phyloP scores from a whole-genome alignment of 2,113 vertebrate species.

The Takifugu bimaculatus region DNA sequence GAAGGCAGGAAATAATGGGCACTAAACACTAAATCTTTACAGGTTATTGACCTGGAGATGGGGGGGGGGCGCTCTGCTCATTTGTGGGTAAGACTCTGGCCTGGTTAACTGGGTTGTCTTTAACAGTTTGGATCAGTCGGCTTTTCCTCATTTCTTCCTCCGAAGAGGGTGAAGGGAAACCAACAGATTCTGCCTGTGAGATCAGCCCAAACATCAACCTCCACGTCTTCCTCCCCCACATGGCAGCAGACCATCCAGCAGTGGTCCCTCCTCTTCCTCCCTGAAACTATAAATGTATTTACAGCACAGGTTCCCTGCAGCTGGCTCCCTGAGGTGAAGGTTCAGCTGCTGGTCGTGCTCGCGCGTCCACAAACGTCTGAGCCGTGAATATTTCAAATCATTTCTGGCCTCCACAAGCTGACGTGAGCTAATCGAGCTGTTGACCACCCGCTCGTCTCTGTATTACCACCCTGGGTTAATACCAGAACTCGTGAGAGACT shows the following conservation, averaged over 20 bases:
- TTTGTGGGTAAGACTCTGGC: not conserved
- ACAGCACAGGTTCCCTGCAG: conserved; percentile 68
- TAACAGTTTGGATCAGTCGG: not conserved
- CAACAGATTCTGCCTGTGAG: conserved; percentile 10
- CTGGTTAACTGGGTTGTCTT: too few relatives aligned
- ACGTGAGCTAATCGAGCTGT: too few relatives aligned
- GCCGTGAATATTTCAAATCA: too few relatives aligned
- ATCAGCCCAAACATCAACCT: conserved; percentile 22
- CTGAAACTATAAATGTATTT: conserved; percentile 64
- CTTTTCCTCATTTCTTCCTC: too few relatives aligned
- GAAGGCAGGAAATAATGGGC: conserved; percentile 78
- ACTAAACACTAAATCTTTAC: conserved; percentile 76
- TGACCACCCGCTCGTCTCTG: conserved; percentile 24
- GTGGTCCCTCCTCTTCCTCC: conserved; percentile 37
- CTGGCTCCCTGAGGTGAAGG: conserved; percentile 31
- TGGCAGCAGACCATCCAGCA: too few relatives aligned
- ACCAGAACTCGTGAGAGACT: conserved; percentile 54
- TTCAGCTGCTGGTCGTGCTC: conserved; percentile 63
- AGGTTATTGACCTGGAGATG: conserved; percentile 72
- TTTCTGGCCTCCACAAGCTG: too few relatives aligned
- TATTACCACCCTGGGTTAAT: conserved; percentile 30
- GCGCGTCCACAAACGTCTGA: not conserved
- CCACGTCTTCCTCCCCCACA: not conserved
- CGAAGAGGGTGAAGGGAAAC: not conserved
- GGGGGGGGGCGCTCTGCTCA: conserved; percentile 15